Conservation (phyloP, 2,797 vertebrate species). For the Uromys caudimaculatus region DNA sequence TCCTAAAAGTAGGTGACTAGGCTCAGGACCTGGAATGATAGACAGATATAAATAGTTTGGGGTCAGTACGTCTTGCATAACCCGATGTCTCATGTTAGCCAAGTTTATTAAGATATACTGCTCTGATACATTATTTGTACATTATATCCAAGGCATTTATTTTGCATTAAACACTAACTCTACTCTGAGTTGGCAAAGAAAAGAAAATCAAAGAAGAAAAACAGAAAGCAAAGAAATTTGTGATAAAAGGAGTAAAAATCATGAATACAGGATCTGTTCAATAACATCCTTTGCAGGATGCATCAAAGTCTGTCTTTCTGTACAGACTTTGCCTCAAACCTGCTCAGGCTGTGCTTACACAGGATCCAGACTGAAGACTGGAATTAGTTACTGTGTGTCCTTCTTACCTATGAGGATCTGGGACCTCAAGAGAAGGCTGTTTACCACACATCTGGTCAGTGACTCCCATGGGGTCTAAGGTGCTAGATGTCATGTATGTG, state of each 20-base stretch:
- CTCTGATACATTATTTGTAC: neutral
- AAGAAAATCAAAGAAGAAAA: neutral
- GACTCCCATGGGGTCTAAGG: conserved; percentile 94
- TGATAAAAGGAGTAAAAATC: neutral
- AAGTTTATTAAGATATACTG: neutral
- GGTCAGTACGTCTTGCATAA: neutral
- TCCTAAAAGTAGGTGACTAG: neutral
- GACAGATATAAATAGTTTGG: neutral
- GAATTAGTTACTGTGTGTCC: conserved; percentile 95
- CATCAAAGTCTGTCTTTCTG: neutral
- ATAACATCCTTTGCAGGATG: neutral
- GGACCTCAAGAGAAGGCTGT: conserved; percentile 94
- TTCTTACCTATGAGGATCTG: conserved; percentile 94
- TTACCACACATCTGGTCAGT: conserved; percentile 91
- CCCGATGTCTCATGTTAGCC: neutral
- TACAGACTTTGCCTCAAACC: neutral
- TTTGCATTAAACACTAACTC: neutral
- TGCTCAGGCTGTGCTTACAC: neutral
- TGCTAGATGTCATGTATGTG: conserved; percentile 95
- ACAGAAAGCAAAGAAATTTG: neutral
- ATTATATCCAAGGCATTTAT: neutral
- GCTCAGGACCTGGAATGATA: neutral
- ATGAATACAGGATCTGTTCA: neutral
- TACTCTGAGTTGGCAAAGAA: neutral
- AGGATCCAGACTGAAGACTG: conserved; percentile 83